Evolutionary conservation across 2,888 invertebrate genomes (phyloP).

Genomic region (Hirtodrosophila trivittata): DNA sequence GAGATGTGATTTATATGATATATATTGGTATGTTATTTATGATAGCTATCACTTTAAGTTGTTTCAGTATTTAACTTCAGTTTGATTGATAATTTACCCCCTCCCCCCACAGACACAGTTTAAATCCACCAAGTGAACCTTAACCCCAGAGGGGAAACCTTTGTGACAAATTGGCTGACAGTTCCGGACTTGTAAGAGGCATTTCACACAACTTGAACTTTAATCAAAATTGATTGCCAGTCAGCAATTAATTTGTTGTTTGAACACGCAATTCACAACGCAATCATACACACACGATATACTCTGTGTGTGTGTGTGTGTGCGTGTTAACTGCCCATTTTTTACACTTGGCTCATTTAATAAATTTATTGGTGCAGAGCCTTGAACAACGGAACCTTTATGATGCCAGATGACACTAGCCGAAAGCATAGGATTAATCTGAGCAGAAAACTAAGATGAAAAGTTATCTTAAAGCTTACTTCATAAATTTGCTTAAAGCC

Average conservation of each 20-base stretch:
- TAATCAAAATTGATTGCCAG: conserved; percentile 76
- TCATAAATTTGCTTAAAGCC: no score
- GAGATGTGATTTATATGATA: conserved; percentile 31
- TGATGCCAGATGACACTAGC: conserved; percentile 14
- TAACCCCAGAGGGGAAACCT: no score
- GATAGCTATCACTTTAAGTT: no score
- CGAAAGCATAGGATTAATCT: conserved; percentile 1
- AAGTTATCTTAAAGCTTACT: no score
- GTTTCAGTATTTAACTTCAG: no score
- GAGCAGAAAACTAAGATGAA: background rate
- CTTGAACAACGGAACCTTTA: conserved; percentile 45
- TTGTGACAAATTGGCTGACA: no score
- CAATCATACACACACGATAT: no score
- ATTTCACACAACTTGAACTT: conserved; percentile 52
- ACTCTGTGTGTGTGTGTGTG: conserved; percentile 11
- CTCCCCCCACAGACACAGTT: no score
- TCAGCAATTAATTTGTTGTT: conserved; percentile 73
- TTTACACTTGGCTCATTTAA: conserved; percentile 66
- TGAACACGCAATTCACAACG: conserved; percentile 71
- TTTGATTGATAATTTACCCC: no score
- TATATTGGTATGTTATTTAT: background rate
- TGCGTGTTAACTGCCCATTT: conserved; percentile 48
- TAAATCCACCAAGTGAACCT: no score
- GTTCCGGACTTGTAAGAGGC: background rate
- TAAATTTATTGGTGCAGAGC: conserved; percentile 69